Evolutionary conservation across 1,140 invertebrate genomes (phyloP), one percentile per base, ranked within the genome.

Genomic region (Colletes gigas): DNA sequence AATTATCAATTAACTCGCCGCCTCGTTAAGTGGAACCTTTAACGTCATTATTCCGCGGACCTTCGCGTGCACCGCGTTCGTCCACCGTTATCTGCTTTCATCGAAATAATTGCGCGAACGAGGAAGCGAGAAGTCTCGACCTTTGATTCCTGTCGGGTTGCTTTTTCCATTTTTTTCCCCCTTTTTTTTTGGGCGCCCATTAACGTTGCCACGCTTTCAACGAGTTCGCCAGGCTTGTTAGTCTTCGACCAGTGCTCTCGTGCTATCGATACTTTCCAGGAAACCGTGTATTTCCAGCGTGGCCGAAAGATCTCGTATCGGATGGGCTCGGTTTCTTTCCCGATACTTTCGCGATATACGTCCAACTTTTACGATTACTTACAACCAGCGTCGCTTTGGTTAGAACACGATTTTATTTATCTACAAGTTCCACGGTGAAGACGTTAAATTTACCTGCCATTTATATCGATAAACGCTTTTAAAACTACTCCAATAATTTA

Each of bases 1-100:
- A 79, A 79, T 79, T 79, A 66, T 79, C 77, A 79, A 79, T 79
- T 79, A 78, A 66, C 69, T 54, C 17, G 15, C 59, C n/a, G 52
- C 19, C 77, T 79, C 77, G 77, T 79, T 73, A 79, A 79, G 52
- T 57, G 70, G 52, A 57, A 65, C 50, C 60, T 50, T 79, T 79
- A 72, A 78, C 52, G 60, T 73, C 70, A 50, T 79, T 73, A 73
- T 39, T 41, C 39, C 41, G 41, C n/a, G 30, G 8, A 17, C 67
- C 21, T 78, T 78, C 47, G 68, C 76, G 47, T 71, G 76, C 10
- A 1, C 41, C 21, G 47, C 14, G 62, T 14, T 4, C 39, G 12
- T 62, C 17, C 17, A 19, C 3, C 54, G 50, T 6, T 52, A 30
- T 66, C 47, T 66, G 55, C 17, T 69, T 77, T 59, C 54, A 47